Evolutionary conservation across 2,113 vertebrate species (phyloP).

Genomic region (Strigops habroptila): DNA sequence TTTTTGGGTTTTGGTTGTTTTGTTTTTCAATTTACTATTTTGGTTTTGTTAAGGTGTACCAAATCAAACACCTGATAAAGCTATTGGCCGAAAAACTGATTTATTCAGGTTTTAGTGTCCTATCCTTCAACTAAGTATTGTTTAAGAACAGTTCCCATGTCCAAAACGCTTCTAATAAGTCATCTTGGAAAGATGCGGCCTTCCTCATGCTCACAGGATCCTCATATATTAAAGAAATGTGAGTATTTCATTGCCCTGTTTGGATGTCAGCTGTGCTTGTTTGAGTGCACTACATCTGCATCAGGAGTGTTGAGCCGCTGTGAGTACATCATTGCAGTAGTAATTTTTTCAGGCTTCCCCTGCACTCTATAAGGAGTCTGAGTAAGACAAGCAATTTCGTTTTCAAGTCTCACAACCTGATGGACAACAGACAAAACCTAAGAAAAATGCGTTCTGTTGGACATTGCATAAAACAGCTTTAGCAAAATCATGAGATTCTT

Average conservation of each 20-base stretch:
- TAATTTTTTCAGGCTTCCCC: neutral
- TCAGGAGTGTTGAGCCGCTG: neutral
- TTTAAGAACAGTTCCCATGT: neutral
- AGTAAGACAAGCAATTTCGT: neutral
- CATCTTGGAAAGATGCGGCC: neutral
- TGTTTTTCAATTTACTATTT: neutral
- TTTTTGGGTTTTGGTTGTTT: neutral
- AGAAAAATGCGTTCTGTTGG: constrained; percentile 18
- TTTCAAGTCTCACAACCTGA: neutral
- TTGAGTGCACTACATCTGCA: neutral
- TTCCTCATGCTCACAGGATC: constrained; percentile 5
- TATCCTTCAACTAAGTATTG: neutral
- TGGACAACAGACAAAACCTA: neutral
- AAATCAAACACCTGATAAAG: neutral
- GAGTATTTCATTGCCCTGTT: neutral
- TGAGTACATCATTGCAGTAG: neutral
- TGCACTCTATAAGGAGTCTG: neutral
- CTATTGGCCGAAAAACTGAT: neutral
- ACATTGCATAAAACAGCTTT: neutral
- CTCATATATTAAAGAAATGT: neutral
- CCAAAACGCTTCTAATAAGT: neutral
- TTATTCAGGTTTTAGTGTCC: neutral
- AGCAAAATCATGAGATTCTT: constrained; percentile 30
- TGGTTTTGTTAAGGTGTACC: neutral
- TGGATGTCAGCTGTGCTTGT: constrained; percentile 7